Percentiles rank a stretch among this genome's conserved stretches.
Conservation (phyloP, 2,113 vertebrate genomes). For the Tympanuchus pallidicinctus region DNA sequence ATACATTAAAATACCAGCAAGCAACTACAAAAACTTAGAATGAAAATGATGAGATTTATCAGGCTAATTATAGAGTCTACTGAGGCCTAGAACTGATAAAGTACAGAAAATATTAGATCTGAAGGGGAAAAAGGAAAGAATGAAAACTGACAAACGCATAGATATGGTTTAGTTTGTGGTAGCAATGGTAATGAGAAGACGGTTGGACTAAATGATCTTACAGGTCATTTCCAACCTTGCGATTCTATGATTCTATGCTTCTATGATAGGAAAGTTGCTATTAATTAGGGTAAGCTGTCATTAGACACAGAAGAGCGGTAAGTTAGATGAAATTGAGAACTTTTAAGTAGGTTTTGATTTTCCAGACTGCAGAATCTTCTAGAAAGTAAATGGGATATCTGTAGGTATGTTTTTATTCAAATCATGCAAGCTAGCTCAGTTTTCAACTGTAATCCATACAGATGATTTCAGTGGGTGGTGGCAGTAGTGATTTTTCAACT, state of each 20-base stretch:
- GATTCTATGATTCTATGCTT: too few species aligned
- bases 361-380: not conserved
- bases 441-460: not conserved
- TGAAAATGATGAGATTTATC: not conserved
- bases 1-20: not conserved
- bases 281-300: not conserved
- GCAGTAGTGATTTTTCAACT: not conserved
- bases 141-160: not conserved
- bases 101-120: not conserved
- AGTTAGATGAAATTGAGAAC: not conserved
- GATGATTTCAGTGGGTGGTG: not conserved
- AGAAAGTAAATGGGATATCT: not conserved
- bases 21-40: not conserved
- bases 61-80: not conserved
- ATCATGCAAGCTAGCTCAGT: not conserved
- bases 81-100: not conserved
- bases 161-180: too few species aligned
- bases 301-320: not conserved
- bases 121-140: not conserved
- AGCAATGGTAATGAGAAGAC: too few species aligned
- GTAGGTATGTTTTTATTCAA: not conserved
- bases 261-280: not conserved
- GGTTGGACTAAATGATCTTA: too few species aligned
- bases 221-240: too few species aligned
- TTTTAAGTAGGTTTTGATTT: not conserved